A percentile compares a stretch with the other conserved stretches of the same genome.
These are phyloP conservation scores for Ardeotis arabs DNA, from an alignment of 2,113 vertebrate genomes.

Conservation along the genomic window DNA sequence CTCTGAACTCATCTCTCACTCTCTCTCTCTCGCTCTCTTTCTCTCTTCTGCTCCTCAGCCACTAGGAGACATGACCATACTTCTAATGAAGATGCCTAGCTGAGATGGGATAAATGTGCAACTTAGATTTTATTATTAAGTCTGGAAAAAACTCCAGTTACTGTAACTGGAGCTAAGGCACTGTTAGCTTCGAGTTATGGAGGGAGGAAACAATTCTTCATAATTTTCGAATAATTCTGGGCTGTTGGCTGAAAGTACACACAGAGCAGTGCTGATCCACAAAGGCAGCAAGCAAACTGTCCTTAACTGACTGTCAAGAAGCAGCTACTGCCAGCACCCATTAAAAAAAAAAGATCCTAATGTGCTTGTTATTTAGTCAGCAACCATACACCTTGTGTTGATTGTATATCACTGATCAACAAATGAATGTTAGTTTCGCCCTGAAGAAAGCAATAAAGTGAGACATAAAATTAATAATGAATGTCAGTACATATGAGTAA, in stretches of 20 bases:
- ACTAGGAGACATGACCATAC: background rate
- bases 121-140: background rate
- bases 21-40: background rate
- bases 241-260: background rate
- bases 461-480: constrained; percentile 35
- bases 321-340: background rate
- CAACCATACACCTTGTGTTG: background rate
- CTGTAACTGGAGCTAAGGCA: too few species aligned
- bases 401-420: background rate
- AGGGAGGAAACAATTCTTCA: background rate
- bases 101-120: background rate
- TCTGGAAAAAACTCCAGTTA: background rate
- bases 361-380: background rate
- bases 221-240: background rate
- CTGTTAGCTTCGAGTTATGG: background rate
- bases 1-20: background rate
- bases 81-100: background rate
- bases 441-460: constrained; percentile 15
- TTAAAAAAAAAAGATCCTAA: background rate
- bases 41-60: background rate
- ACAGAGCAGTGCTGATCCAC: background rate
- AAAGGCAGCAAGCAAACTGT: background rate
- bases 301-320: background rate
- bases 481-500: constrained; percentile 5
- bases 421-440: constrained; percentile 19